Evolutionary conservation across 2,113 vertebrate species (phyloP).

Genomic region (Agelaius tricolor): DNA sequence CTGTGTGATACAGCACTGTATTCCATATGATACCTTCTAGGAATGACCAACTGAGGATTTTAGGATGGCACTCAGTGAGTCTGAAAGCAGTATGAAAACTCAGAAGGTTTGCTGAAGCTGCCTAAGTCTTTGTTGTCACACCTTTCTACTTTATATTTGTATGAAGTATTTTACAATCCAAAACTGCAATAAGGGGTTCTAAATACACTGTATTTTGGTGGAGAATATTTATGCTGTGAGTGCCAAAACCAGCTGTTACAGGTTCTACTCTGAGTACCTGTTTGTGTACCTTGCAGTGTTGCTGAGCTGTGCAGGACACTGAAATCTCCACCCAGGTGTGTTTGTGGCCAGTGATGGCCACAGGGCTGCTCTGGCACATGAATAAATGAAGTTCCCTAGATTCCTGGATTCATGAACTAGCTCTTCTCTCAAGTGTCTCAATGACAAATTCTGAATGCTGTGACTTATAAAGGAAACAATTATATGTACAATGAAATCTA

Average conservation of each 20-base stretch:
- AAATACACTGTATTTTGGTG: not conserved
- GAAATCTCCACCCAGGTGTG: not conserved
- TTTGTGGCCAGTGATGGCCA: not conserved
- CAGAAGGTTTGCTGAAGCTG: not conserved
- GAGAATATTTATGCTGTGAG: not conserved
- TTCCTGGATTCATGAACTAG: not conserved
- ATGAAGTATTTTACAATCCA: not conserved
- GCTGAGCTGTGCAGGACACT: not conserved
- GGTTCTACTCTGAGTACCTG: not conserved
- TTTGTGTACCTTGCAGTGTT: not conserved
- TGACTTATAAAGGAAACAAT: not conserved
- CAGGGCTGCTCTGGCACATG: not conserved
- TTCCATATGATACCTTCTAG: not conserved
- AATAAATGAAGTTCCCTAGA: not conserved
- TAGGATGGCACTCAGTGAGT: not conserved
- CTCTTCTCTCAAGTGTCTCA: not conserved
- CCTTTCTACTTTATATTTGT: not conserved
- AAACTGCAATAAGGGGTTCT: not conserved
- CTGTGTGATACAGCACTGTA: not conserved
- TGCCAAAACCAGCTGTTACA: not conserved
- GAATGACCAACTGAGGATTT: not conserved
- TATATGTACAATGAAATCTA: not conserved
- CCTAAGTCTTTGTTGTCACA: not conserved
- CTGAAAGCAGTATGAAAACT: not conserved
- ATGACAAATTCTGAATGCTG: not conserved